Evolutionary conservation across 92 coral and sea anemone genomes (phyloP).

Genomic region (Epizoanthus scotinus): DNA sequence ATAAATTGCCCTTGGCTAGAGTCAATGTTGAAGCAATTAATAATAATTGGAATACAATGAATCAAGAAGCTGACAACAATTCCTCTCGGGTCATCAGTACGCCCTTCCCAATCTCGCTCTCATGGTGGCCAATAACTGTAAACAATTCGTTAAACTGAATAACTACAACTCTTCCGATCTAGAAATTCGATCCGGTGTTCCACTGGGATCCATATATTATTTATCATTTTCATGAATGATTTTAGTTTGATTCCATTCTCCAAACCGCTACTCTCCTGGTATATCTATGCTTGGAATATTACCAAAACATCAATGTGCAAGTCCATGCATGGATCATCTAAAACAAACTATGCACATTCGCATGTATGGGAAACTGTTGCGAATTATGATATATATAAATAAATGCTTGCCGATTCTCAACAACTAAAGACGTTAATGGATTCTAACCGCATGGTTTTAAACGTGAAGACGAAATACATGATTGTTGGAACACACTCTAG

Average conservation of each 20-base stretch:
- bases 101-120: too few species aligned
- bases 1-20: too few species aligned
- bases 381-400: too few species aligned
- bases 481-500: too few species aligned
- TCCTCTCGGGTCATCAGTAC: too few species aligned
- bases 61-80: too few species aligned
- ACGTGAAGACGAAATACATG: background rate
- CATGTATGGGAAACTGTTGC: too few species aligned
- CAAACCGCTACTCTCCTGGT: conserved; percentile 11
- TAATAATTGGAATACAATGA: too few species aligned
- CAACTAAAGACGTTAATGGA: background rate
- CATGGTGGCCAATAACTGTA: background rate
- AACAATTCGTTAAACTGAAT: background rate
- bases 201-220: conserved; percentile 7
- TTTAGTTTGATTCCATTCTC: background rate
- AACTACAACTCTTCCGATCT: background rate
- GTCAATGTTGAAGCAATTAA: too few species aligned
- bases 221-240: conserved; percentile 16
- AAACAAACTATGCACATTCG: too few species aligned
- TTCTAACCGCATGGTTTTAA: conserved; percentile 1
- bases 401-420: conserved; percentile 1
- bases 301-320: background rate
- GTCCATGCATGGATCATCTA: background rate
- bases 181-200: conserved; percentile 12
- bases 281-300: conserved; percentile 5